A percentile compares a stretch with the other conserved stretches of the same genome.
Conservation (phyloP, 2,113 vertebrate species). For the Toxotes jaculatrix region DNA sequence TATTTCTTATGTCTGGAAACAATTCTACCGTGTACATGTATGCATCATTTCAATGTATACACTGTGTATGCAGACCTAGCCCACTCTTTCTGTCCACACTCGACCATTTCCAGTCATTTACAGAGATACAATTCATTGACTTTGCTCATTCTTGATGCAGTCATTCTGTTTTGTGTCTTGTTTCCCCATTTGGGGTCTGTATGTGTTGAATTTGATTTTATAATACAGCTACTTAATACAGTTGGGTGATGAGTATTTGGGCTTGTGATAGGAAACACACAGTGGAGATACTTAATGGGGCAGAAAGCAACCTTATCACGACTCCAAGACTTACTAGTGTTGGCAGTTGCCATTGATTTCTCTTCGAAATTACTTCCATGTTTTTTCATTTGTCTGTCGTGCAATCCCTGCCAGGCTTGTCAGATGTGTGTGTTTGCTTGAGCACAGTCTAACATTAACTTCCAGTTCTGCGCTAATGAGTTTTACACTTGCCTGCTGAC, state of each 20-base stretch:
- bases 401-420: constrained; percentile 27
- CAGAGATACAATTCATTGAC: not conserved
- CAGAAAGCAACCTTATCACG: constrained; percentile 62
- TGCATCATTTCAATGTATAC: constrained; percentile 7
- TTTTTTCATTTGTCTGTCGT: constrained; percentile 45
- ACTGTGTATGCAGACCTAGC: not conserved
- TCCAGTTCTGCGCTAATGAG: constrained; percentile 26
- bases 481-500: constrained; percentile 15
- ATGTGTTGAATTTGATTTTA: constrained; percentile 25
- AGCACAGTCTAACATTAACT: constrained; percentile 21
- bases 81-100: not conserved
- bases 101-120: not conserved
- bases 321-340: constrained; percentile 43
- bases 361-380: constrained; percentile 57
- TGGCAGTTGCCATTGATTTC: constrained; percentile 66
- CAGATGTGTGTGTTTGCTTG: constrained; percentile 45
- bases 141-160: not conserved
- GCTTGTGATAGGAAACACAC: constrained; percentile 48
- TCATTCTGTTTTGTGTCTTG: not conserved
- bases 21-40: too few species aligned
- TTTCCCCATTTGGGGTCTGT: not conserved
- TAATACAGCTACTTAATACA: constrained; percentile 41
- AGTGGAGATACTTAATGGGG: constrained; percentile 65
- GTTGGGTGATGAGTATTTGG: constrained; percentile 55
- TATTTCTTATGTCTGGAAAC: not conserved